phyloP scores from a whole-genome alignment of 1,140 invertebrate species.

The Macrobrachium rosenbergii region DNA sequence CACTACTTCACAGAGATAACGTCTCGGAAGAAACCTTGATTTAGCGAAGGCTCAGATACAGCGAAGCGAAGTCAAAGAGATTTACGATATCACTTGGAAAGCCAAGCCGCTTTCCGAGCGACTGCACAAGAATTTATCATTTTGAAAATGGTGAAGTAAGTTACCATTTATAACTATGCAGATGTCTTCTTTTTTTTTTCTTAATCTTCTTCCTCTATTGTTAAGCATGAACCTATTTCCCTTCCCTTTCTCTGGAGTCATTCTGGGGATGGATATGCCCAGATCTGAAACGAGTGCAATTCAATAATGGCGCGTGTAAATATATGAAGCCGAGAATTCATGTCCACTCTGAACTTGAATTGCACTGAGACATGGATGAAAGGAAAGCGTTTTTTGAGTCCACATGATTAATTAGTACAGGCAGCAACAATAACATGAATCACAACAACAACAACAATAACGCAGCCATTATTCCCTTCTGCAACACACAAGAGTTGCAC shows the following conservation, averaged over 20 bases:
- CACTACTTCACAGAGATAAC: slow-evolving; percentile 34
- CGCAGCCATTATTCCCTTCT: too few species aligned
- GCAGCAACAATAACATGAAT: not conserved
- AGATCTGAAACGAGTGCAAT: not conserved
- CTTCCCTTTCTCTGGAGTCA: not conserved
- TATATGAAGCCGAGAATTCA: too few species aligned
- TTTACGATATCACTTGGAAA: slow-evolving; percentile 48
- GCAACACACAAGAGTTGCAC: not conserved
- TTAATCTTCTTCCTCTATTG: not conserved
- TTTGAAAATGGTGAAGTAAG: too few species aligned
- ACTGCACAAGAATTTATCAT: not conserved
- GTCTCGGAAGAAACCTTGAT: slow-evolving; percentile 52
- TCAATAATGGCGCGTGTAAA: too few species aligned
- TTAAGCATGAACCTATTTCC: not conserved
- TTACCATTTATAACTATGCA: too few species aligned
- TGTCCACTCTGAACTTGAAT: too few species aligned
- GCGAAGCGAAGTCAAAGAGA: slow-evolving; percentile 53
- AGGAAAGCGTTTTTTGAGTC: too few species aligned
- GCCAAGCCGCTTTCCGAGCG: slow-evolving; percentile 18
- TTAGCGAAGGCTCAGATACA: slow-evolving; percentile 58
- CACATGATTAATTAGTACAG: not conserved
- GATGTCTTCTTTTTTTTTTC: not conserved
- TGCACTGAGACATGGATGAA: too few species aligned
- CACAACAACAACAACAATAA: not conserved
- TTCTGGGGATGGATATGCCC: not conserved